Base-by-base conservation (phyloP, 1,140 invertebrate species). In the Pemphigus obesinymphae region DNA sequence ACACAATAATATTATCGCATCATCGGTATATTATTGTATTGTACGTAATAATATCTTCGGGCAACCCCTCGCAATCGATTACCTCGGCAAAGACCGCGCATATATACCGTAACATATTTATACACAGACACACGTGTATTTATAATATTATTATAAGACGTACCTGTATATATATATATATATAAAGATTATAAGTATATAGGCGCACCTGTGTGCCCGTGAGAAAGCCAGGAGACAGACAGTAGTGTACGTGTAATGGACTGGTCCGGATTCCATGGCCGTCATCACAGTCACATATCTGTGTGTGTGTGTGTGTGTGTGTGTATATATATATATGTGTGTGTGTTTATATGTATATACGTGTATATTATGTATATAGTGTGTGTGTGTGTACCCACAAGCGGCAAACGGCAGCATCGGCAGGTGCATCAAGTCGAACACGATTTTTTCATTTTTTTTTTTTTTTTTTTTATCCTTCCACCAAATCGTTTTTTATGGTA, bases 401-500 rank as follows among this genome's bases (percentile, higher is more conserved):
- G 68, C 40, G 40, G 40, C 23, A 45, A 70, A 70, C 68, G n/a
- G 68, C 68, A 68, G 37, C 68, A 45, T 45, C 68, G 23, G 68
- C 68, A 70, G 68, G 40, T 70, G 68, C 68, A 70, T 70, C 68
- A 70, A 70, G 68, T 70, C 68, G 68, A 70, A 45, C 68, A 70
- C 29, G 68, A 70, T 45, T 70, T 70, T 70, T 45, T 70, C 45
- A 26, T 43, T 23, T 70, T 26, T 40, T 15, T 70, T 70, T 45
- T 70, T 70, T 45, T 43, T 23, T 70, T 26, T 40, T 15, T 70
- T 55, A n/a, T 66, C 66, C 66, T 70, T 45, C 40, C 43, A 45
- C 68, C 68, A 13, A 70, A 70, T 70, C 68, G 68, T 70, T 70
- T 70, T 70, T 70, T 70, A 70, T 70, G 68, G 68, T 70, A 70